Base-by-base conservation (phyloP, 1,140 invertebrate species). In the Caligus rogercresseyi region DNA sequence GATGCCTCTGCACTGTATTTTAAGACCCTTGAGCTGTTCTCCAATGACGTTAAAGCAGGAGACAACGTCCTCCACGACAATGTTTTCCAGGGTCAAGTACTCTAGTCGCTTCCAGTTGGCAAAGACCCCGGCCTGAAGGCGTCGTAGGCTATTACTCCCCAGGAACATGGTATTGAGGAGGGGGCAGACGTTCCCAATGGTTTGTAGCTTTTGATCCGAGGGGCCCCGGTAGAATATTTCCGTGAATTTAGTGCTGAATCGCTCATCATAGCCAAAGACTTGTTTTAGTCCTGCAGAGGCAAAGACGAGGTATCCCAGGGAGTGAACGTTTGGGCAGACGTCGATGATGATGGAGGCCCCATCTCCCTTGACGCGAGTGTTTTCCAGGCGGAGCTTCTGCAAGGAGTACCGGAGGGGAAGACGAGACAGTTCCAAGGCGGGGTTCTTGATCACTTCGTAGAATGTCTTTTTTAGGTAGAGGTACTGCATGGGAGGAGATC, bases 181-280 rank as follows among this genome's bases (percentile, higher is more conserved):
- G 16, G 26, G 52, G 16, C 60, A 62, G 23, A 14, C 18, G 25
- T 62, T 62, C 16, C 24, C 60, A 20, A 63, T 63, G 1, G 61
- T 63, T 24, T 59, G 61, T 4, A 63, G 24, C 21, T 63, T 63
- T 58, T 55, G 61, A 53, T 63, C 61, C 2, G 61, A 63, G 18
- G 61, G 61, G 19, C 61, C 61, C 1, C 61, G 52, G 19, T 63
- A 63, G 24, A 63, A 63, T 7, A 63, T 63, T 63, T 63, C 61
- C 18, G 61, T 63, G 51, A 63, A 25, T 25, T 63, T 63, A 1
- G 61, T 63, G 19, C 18, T 25, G 14, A 23, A n/a, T 3, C 15
- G 15, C 14, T 55, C 52, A 18, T 63, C 61, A 26, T 63, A 56
- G 19, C 61, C 61, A 63, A 55, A 63, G 2, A 63, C 61, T 25